Conservation (phyloP, 2,797 vertebrate species). For the Pteronotus mesoamericanus region DNA sequence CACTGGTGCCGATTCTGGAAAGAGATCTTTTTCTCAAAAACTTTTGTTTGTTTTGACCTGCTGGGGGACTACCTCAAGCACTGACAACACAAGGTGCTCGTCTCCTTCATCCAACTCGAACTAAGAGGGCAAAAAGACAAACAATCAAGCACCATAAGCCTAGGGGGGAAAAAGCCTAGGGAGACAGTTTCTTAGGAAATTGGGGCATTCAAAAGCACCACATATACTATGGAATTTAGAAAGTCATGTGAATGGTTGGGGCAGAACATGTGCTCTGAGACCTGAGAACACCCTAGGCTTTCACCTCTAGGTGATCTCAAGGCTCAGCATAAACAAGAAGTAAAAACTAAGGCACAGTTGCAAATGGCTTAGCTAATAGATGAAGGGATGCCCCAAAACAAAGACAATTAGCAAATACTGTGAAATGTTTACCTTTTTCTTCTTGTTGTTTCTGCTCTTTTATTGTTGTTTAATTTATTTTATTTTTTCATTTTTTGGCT, state of each 20-base stretch:
- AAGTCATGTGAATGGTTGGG: not conserved
- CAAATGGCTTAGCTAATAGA: not conserved
- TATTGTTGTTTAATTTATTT: not conserved
- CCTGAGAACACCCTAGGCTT: not conserved
- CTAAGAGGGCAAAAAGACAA: not conserved
- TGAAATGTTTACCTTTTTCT: not conserved
- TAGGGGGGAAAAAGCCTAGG: not conserved
- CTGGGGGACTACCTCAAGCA: not conserved
- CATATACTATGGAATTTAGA: not conserved
- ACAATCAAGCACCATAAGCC: not conserved
- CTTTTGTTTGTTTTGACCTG: not conserved
- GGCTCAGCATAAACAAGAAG: not conserved
- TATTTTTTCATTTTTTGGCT: not conserved
- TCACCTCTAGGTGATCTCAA: not conserved
- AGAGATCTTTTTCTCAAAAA: not conserved
- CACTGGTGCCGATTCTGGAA: not conserved
- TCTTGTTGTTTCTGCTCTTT: not conserved
- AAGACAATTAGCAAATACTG: not conserved
- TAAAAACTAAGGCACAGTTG: not conserved
- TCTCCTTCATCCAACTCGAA: not conserved
- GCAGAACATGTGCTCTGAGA: not conserved
- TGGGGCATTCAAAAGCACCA: not conserved
- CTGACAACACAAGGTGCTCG: not conserved
- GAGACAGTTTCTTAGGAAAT: not conserved
- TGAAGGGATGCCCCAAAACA: not conserved